phyloP scores from a whole-genome alignment of 2,888 invertebrate genomes.

The Callosobruchus maculatus region DNA sequence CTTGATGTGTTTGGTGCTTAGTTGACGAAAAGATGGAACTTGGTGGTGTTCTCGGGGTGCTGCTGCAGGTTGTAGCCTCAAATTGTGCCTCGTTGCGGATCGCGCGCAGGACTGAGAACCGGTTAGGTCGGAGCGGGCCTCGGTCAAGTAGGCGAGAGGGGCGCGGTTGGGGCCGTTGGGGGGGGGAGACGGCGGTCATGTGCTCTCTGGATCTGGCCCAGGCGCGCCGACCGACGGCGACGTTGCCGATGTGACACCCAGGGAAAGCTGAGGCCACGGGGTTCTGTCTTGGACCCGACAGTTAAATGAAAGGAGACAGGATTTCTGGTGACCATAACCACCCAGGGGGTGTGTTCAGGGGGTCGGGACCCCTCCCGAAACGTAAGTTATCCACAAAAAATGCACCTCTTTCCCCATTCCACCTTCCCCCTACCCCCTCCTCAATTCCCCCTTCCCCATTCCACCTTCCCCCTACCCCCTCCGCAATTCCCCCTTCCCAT shows the following conservation, averaged over 20 bases:
- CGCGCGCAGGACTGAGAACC: slow-evolving; percentile 57
- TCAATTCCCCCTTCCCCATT: neutral
- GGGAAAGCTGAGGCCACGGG: neutral
- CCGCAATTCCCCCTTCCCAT: neutral
- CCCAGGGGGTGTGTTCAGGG: too few species aligned
- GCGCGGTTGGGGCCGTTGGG: slow-evolving; percentile 7
- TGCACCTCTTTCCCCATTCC: too few species aligned
- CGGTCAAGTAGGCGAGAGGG: slow-evolving; percentile 30
- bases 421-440: too few species aligned
- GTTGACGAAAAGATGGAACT: slow-evolving; percentile 1
- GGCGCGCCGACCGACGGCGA: slow-evolving; percentile 3
- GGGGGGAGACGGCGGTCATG: slow-evolving; percentile 35
- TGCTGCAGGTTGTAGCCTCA: neutral
- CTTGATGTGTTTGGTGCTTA: neutral
- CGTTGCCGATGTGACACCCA: neutral
- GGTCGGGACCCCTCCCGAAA: too few species aligned
- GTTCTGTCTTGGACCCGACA: too few species aligned
- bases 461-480: neutral
- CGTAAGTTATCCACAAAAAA: too few species aligned
- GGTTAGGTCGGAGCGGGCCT: slow-evolving; percentile 23
- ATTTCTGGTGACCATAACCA: too few species aligned
- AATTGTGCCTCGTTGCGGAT: slow-evolving; percentile 36
- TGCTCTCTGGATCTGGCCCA: slow-evolving; percentile 37
- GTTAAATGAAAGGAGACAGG: too few species aligned
- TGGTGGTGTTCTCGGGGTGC: neutral